These are phyloP conservation scores for Arctocebus calabarensis DNA, from an alignment of 2,797 vertebrate genomes.

Conservation along the genomic window DNA sequence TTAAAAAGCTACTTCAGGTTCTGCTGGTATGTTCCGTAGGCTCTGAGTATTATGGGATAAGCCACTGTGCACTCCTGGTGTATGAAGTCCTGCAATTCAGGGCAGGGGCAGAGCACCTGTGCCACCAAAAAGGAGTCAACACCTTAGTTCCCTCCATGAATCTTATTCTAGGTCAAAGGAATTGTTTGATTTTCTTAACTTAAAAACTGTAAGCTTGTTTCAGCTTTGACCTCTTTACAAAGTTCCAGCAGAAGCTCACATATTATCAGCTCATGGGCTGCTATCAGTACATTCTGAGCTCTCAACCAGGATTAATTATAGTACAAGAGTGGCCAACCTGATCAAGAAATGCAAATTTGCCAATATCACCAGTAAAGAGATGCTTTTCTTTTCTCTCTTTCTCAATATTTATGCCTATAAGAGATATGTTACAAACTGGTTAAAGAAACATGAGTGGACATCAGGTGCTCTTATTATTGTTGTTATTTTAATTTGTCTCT, in stretches of 20 bases:
- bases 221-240: constrained; percentile 3
- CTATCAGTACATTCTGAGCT: neutral
- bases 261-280: neutral
- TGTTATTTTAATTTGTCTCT: neutral
- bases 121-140: neutral
- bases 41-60: neutral
- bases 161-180: constrained; percentile 8
- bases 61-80: neutral
- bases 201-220: constrained; percentile 34
- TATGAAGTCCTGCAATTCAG: neutral
- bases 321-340: neutral
- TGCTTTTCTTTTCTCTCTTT: neutral
- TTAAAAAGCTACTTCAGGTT: neutral
- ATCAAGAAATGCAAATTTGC: neutral
- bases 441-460: neutral
- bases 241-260: neutral
- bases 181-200: constrained; percentile 17
- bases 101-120: neutral
- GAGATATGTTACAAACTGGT: neutral
- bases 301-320: neutral
- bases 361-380: neutral
- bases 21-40: neutral
- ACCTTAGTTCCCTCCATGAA: constrained; percentile 1
- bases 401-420: neutral
- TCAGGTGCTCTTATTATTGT: neutral